Conservation (phyloP, 2,113 vertebrate species). For the Sphaerodactylus townsendi region DNA sequence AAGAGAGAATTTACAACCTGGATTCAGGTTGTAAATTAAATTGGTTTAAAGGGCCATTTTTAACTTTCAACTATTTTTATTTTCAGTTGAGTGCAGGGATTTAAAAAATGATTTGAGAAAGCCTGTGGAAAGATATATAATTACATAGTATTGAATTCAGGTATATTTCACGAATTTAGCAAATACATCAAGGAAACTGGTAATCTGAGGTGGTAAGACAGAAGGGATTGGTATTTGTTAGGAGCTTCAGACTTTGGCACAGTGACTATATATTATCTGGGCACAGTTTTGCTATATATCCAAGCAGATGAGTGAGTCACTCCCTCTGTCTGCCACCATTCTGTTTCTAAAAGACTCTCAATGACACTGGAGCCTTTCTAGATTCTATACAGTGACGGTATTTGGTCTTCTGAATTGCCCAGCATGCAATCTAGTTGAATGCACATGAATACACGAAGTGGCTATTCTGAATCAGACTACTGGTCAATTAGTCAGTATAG, state of each 20-base stretch:
- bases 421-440: background rate
- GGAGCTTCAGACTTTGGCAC: background rate
- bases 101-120: background rate
- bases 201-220: background rate
- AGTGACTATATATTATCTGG: background rate
- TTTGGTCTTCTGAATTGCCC: background rate
- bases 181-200: background rate
- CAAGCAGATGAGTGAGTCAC: background rate
- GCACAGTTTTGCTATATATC: background rate
- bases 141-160: background rate
- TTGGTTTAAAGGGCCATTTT: slow-evolving; percentile 8
- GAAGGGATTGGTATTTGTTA: background rate
- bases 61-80: background rate
- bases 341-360: background rate
- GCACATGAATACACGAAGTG: too few species aligned
- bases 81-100: slow-evolving; percentile 14
- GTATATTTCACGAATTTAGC: background rate
- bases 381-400: background rate
- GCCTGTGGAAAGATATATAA: background rate
- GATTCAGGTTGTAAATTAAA: slow-evolving; percentile 12
- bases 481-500: too few species aligned
- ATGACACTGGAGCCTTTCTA: background rate
- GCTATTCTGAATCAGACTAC: too few species aligned
- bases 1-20: slow-evolving; percentile 17
- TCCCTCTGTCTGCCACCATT: background rate